Base-by-base conservation (phyloP, 2,888 invertebrate genomes). In the Folsomia candida region DNA sequence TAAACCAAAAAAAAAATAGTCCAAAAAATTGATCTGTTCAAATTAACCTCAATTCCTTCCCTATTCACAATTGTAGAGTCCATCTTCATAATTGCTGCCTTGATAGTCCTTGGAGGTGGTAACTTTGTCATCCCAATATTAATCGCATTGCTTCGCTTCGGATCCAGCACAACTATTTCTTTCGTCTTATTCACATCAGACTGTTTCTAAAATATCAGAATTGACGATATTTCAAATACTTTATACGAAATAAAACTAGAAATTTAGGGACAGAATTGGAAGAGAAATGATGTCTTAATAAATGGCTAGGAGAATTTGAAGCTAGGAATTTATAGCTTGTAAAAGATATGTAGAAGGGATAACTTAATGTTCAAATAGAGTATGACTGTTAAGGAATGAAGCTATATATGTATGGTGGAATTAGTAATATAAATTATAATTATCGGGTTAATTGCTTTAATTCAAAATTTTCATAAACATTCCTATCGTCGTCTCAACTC, bases 91-190 rank as follows among this genome's bases (percentile, higher is more conserved):
- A 97, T 95, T 27, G 98, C 99, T n/a, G 97, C 93, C 83, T 98
- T 98, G 76, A 99, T 99, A 6, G 97, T 94, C 77, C 97, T 89
- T 0, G 97, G 94, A 0, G 97, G 97, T 1, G 99, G 99, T 76
- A 99, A 86, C 83, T 97, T 98, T 25, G 98, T 99, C 91, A 99
- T 93, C 20, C 97, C 97, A 81, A 99, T 99, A 83, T 99, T 99
- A 80, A 99, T 99, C 57, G 97, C 97, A 84, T 99, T 99, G 6
- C 99, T 99, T 77, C 99, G 88, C 83, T 98, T 99, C 60, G 96
- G 91, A 83, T 97, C 96, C 84, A 99, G 85, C 54, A 99, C 97
- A 69, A 97, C 92, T 74, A 96, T 89, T 84, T 94, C 93, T 83
- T 93, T 94, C 84, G 91, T 93, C 81, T 91, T 91, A 81, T 90